Base-by-base conservation (phyloP, 2,797 vertebrate species). In the Micropoecilia bifurca region DNA sequence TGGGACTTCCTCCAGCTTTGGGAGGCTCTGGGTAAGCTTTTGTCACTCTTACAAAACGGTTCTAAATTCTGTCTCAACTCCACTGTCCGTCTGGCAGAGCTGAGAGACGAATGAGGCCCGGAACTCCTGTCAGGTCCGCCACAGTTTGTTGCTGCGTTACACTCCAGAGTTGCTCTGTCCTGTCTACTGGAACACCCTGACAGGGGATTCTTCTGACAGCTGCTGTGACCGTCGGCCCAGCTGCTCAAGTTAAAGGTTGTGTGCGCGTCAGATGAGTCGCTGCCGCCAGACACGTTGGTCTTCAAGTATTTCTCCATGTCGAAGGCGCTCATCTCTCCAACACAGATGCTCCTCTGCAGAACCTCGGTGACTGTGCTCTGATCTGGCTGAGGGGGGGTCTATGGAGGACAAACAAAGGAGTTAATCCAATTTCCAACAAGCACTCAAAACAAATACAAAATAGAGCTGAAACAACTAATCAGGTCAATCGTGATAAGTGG, bases 271-370 rank as follows among this genome's bases (percentile, higher is more conserved):
- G 94, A 96, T 9, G 80, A 33, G 47, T 96, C 95, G 25, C 87
- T 93, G 87, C 83, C 88, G 33, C 45, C 71, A 33, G 94, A 95
- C 9, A 94, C 53, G 1, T 98, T 95, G 0, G 94, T 94, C 91
- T 91, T 97, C 63, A 99, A 95, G 83, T 99, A 99, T 91, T 97
- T 98, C 85, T 99, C 98, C 80, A 99, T 95, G 92, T 99, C 97
- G 79, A 97, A 95, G n/a, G 71, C 81, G 76, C 93, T 94, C n/a
- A 89, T 74, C 47, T 96, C 95, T 76, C 83, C 94, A 6, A 83
- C 82, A 53, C 83, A 85, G 57, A 39, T 86, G 20, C 86, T 95
- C 84, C 90, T 95, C 86, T 97, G 96, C 59, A 92, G 77, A n/a
- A 87, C 75, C 59, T 89, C 92, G 36, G 90, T 30, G 33, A 92